Base-by-base conservation (phyloP, 2,797 vertebrate genomes). In the Okamejei kenojei region DNA sequence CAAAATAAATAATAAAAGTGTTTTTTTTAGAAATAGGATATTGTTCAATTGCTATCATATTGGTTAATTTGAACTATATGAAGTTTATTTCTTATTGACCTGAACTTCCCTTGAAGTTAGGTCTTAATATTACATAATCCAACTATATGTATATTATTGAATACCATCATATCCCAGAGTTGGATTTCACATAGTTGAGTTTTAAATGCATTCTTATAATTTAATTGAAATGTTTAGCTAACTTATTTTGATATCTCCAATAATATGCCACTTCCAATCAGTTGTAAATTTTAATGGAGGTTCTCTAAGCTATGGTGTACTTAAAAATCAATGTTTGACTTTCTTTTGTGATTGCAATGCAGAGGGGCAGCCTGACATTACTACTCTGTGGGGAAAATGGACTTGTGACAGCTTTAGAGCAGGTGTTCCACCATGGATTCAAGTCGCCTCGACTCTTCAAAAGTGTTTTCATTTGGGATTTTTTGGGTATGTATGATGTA, bases 381-480 rank as follows among this genome's bases (percentile, higher is more conserved):
- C 96, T 99, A 93, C 97, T 99, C 73, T 99, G 99, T 95, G 99
- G 99, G 93, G 99, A 99, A 94, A 98, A 97, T 29, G 99, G 99
- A 58, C 97, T 99, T 21, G 99, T 99, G 93, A 99, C 98, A 93
- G 98, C 99, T 92, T 96, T 99, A 76, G 99, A 99, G 94, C 99
- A 99, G 94, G 99, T 99, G 95, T 99, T 99, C 94, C 98, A 98
- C 95, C 99, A 99, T 5, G 98, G 99, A 94, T 99, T 99, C 96
- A 99, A 99, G 95, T 98, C 98, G 0, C 98, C 99, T 0, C 97
- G 99, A 90, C 98, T 99, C 95, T 99, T 99, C 96, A 99, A 99
- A 96, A 99, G 98, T 0, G 97, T 99, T 95, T 99, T 99, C 96
- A 99, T 99, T 95, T 99, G 99, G 99, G 99, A 99, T 95, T 99